A percentile compares a stretch with the other conserved stretches of the same genome.
phyloP scores from a whole-genome alignment of 2,113 vertebrate species.

The Psammodynastes pulverulentus region DNA sequence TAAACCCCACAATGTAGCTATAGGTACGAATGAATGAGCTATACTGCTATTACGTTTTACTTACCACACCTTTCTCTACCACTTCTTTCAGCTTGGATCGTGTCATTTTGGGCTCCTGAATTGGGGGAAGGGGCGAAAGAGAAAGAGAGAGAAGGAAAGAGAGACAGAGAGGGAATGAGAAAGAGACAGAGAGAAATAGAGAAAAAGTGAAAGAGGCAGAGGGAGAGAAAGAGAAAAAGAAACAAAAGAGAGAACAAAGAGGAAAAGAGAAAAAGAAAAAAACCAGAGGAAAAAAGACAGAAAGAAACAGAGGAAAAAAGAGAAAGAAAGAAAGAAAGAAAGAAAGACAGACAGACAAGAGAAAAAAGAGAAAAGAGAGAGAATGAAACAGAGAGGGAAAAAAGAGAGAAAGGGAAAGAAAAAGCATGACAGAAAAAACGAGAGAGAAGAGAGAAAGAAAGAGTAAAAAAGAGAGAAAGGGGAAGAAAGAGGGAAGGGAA shows the following conservation, averaged over 20 bases:
- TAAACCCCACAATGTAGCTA: not conserved
- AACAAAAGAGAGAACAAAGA: not conserved
- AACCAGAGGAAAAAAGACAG: rapidly evolving
- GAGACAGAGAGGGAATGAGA: not conserved
- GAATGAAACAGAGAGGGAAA: no score
- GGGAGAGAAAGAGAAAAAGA: rapidly evolving
- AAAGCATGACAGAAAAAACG: no score
- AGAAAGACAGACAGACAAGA: not conserved
- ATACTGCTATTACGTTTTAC: not conserved
- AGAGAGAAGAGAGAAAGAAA: no score
- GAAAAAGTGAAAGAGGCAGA: not conserved
- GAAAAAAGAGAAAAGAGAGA: no score
- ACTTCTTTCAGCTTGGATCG: constrained; percentile 93
- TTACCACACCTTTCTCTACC: constrained; percentile 88
- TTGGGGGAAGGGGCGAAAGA: not conserved
- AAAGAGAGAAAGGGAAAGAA: no score
- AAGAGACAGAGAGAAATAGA: not conserved
- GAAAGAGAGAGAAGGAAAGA: not conserved
- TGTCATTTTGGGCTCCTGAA: constrained; percentile 96
- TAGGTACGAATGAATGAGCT: not conserved
- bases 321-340: no score
- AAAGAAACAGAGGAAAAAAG: no score
- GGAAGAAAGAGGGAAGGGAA: no score
- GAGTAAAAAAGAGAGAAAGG: no score
- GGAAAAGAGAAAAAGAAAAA: not conserved